Conservation (phyloP, 2,888 invertebrate species). For the Herminia tarsipennalis region DNA sequence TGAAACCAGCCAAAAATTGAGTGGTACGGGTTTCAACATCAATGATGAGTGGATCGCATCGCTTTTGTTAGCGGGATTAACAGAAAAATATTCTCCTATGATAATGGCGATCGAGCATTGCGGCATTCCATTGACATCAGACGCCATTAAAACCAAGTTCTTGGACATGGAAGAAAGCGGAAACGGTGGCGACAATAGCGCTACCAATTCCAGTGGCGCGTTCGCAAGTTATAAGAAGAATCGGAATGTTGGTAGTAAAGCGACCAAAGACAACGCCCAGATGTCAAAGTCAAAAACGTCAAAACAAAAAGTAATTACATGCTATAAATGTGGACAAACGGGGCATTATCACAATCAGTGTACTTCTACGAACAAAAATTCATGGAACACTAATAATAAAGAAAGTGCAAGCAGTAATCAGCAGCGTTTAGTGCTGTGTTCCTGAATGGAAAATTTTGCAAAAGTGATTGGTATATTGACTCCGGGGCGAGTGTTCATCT, state of each 20-base stretch:
- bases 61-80: slow-evolving; percentile 16
- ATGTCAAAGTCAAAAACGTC: not conserved
- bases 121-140: not conserved
- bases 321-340: not conserved
- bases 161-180: not conserved
- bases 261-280: not conserved
- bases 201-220: not conserved
- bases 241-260: not conserved
- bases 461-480: too few species aligned
- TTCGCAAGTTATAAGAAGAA: not conserved
- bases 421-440: not conserved
- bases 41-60: slow-evolving; percentile 18
- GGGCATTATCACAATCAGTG: not conserved
- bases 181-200: not conserved
- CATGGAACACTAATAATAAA: not conserved
- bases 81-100: slow-evolving; percentile 18
- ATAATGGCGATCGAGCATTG: slow-evolving; percentile 28
- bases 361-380: not conserved
- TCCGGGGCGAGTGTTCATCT: too few species aligned
- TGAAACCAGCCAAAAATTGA: too few species aligned
- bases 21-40: slow-evolving; percentile 15
- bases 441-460: too few species aligned
- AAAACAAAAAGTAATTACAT: slow-evolving; percentile 3
- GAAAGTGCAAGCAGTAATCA: not conserved
- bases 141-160: not conserved